Evolutionary conservation across 2,888 invertebrate genomes (phyloP).

Genomic region (Dynastes grantii): DNA sequence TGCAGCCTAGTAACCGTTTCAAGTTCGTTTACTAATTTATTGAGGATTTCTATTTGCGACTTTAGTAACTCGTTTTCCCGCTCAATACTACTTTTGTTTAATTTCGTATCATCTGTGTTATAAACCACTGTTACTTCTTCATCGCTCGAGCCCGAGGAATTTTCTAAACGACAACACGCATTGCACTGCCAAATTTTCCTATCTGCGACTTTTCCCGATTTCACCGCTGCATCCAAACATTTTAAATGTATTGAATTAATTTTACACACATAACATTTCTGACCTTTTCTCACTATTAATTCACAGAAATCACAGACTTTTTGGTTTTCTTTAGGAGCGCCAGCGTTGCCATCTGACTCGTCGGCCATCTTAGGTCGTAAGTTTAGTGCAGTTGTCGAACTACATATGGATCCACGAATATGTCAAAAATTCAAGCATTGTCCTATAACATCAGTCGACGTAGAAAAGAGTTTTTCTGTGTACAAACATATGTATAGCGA

Average conservation of each 20-base stretch:
- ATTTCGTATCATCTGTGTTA: neutral
- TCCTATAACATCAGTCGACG: too few relatives aligned
- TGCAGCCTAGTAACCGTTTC: neutral
- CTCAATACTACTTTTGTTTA: neutral
- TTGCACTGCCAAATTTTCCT: neutral
- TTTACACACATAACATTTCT: neutral
- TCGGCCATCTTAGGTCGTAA: too few relatives aligned
- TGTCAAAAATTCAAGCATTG: too few relatives aligned
- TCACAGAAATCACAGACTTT: too few relatives aligned
- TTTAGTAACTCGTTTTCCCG: neutral
- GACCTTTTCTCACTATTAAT: neutral
- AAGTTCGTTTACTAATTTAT: neutral
- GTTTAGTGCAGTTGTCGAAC: too few relatives aligned
- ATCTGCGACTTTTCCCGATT: neutral
- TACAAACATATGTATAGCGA: too few relatives aligned
- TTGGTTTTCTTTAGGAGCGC: too few relatives aligned
- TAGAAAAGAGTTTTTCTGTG: too few relatives aligned
- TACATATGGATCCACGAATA: too few relatives aligned
- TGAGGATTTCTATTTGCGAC: neutral
- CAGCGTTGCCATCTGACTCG: too few relatives aligned
- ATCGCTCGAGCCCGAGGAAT: neutral
- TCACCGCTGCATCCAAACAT: neutral
- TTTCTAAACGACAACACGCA: neutral
- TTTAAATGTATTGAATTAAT: neutral
- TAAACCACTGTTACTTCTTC: neutral